Evolutionary conservation across 2,888 invertebrate genomes (phyloP).

Genomic region (Vannuccia rotundouncinata): DNA sequence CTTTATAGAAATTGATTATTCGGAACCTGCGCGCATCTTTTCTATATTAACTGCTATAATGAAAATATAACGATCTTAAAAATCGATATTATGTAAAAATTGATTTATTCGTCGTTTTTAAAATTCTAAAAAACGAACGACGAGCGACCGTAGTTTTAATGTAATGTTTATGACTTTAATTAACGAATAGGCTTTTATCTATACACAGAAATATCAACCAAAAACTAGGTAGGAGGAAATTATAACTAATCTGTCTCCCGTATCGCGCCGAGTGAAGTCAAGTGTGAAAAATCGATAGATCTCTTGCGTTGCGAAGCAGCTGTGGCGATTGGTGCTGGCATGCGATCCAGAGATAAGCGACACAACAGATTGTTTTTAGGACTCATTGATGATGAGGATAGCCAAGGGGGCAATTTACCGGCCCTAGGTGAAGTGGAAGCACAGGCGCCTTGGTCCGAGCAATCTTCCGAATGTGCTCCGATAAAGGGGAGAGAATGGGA

Average conservation of each 20-base stretch:
- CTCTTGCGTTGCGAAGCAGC: background rate
- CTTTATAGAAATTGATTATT: too few relatives aligned
- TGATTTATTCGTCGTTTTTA: too few relatives aligned
- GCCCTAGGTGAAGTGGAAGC: background rate
- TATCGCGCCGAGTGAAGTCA: background rate
- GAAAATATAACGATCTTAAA: too few relatives aligned
- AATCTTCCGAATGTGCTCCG: background rate
- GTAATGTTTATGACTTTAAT: too few relatives aligned
- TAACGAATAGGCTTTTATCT: too few relatives aligned
- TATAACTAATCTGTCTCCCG: background rate
- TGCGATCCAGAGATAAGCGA: background rate
- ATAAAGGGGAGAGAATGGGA: background rate
- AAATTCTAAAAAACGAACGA: too few relatives aligned
- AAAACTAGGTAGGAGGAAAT: too few relatives aligned
- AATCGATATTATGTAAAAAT: too few relatives aligned
- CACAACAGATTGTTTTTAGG: background rate
- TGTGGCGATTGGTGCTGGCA: background rate
- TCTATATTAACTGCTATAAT: too few relatives aligned
- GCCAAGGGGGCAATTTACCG: background rate
- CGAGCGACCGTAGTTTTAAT: too few relatives aligned
- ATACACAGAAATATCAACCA: too few relatives aligned
- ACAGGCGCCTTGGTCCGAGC: background rate
- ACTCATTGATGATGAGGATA: background rate
- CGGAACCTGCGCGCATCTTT: too few relatives aligned
- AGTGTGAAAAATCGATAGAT: background rate